Evolutionary conservation across 1,140 invertebrate species (phyloP), one percentile per base, ranked within the genome.

Genomic region (Sitophilus oryzae): DNA sequence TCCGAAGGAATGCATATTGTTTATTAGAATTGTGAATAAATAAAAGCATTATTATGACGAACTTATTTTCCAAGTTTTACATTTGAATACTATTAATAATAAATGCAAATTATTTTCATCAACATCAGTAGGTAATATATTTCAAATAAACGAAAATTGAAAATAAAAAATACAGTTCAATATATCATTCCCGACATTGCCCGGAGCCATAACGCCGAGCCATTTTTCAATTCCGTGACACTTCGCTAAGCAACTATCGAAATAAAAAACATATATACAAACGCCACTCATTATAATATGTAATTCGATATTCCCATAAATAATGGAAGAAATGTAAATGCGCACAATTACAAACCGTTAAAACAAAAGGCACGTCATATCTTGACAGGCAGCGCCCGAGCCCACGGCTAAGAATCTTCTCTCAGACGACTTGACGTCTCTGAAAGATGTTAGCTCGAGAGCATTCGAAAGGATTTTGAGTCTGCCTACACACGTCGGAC

Each of bases 321-420:
- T 30, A 30, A 30, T 30, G 25, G 25, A 30, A 11, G 25, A 30
- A 30, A 22, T 11, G 21, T 21, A 38, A 50, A 50, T 38, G 16
- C 47, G 22, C 37, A 50, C 47, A 50, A 50, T 50, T 50, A 50
- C 47, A 30, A 50, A 10, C 16, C 42, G 42, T 21, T 44, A 16
- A 44, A 15, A n/a, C 14, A 14, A 44, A 44, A 44, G 21, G 21
- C 10, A 44, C 38, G 38, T 44, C 18, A 44, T 21, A 8, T n/a
- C 35, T 34, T 50, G 25, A 30, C 25, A 11, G 25, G 25, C 25
- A 11, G 25, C n/a, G n/a, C 36, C 21, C n/a, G 20, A 50, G 36
- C 47, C 47, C 47, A 50, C 47, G 25, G 47, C 47, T 18, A 22
- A 14, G 36, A 14, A 38, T 48, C 45, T 48, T 48, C 45, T n/a